These are phyloP conservation scores for Panzeria rudis DNA, from an alignment of 2,888 invertebrate species.

Conservation along the genomic window DNA sequence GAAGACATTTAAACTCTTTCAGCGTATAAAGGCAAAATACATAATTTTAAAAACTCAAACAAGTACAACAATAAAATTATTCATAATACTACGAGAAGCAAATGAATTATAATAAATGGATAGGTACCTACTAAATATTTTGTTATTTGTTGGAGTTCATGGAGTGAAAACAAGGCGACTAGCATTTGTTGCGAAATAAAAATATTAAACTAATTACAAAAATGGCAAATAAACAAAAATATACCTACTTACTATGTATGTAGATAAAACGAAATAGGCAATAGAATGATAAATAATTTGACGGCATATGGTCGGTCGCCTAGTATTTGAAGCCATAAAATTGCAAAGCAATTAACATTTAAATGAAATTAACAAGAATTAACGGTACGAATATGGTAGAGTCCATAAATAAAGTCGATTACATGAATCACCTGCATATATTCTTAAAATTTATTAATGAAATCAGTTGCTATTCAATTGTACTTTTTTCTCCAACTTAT, in stretches of 20 bases:
- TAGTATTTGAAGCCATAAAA: conserved; percentile 50
- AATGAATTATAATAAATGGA: conserved; percentile 33
- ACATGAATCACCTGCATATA: no score
- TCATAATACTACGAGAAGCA: conserved; percentile 18
- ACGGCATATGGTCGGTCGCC: conserved; percentile 40
- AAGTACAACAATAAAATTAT: conserved; percentile 32
- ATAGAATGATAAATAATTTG: conserved; percentile 40
- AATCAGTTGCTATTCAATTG: background rate
- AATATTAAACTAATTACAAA: conserved; percentile 40
- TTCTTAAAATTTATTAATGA: no score
- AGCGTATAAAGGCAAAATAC: conserved; percentile 23
- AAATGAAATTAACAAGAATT: conserved; percentile 59
- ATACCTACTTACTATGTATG: no score
- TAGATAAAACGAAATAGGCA: conserved; percentile 5
- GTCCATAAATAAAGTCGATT: conserved; percentile 21
- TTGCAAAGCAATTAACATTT: conserved; percentile 67
- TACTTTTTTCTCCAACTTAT: no score
- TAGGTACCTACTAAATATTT: background rate
- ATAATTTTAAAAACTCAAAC: conserved; percentile 11
- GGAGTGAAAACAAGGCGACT: conserved; percentile 24
- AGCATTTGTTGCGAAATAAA: conserved; percentile 4
- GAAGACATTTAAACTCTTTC: conserved; percentile 48
- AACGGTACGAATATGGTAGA: conserved; percentile 48
- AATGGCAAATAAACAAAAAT: conserved; percentile 32
- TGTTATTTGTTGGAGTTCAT: conserved; percentile 4